phyloP scores from a whole-genome alignment of 2,797 vertebrate species.

The Cyclura pinguis region DNA sequence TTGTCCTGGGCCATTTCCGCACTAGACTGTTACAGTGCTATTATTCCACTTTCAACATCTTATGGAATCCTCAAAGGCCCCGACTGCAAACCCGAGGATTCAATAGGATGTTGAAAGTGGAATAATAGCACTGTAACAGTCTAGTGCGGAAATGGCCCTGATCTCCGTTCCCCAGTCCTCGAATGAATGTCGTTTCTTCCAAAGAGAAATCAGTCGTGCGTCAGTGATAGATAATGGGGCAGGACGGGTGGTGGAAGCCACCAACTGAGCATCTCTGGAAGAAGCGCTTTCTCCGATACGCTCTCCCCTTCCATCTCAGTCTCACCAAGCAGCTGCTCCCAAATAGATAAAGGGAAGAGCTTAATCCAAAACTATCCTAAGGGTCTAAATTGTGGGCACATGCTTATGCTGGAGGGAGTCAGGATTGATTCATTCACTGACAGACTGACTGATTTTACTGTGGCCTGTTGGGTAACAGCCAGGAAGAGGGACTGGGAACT shows the following conservation, averaged over 20 bases:
- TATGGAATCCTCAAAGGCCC: too few relatives aligned
- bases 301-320: not conserved
- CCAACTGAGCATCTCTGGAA: not conserved
- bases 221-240: not conserved
- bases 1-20: not conserved
- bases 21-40: too few relatives aligned
- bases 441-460: too few relatives aligned
- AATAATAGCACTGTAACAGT: too few relatives aligned
- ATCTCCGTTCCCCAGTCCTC: not conserved
- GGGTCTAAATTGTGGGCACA: not conserved
- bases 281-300: too few relatives aligned
- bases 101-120: too few relatives aligned
- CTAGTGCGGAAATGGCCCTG: too few relatives aligned
- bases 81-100: too few relatives aligned
- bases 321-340: not conserved
- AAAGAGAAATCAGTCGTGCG: not conserved
- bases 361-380: not conserved
- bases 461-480: not conserved
- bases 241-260: too few relatives aligned
- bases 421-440: too few relatives aligned
- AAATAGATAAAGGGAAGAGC: not conserved
- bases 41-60: too few relatives aligned
- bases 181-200: not conserved
- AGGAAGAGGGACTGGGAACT: not conserved
- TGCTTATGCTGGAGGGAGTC: not conserved